phyloP scores from a whole-genome alignment of 2,113 vertebrate genomes.

The Gasterosteus nipponicus region DNA sequence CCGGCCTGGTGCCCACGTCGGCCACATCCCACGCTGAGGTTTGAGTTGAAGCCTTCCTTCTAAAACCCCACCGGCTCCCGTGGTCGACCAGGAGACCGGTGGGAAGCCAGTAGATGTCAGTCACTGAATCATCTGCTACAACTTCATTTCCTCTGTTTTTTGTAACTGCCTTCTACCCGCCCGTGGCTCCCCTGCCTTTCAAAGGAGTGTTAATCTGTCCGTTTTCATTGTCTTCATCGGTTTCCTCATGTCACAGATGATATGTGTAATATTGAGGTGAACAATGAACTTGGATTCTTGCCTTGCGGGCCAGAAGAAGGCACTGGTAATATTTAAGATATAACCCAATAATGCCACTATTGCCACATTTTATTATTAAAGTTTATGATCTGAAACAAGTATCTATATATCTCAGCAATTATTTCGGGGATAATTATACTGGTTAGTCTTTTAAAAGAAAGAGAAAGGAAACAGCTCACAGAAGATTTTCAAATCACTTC shows the following conservation, averaged over 20 bases:
- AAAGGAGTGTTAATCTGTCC: not conserved
- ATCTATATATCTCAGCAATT: not conserved
- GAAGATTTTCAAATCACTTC: not conserved
- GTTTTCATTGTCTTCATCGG: not conserved
- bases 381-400: not conserved
- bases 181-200: accelerated
- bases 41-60: conserved; percentile 7
- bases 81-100: conserved; percentile 7
- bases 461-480: not conserved
- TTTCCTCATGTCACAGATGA: not conserved
- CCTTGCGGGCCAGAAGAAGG: not conserved
- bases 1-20: conserved; percentile 36
- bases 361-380: not conserved
- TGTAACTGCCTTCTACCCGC: not conserved
- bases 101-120: not conserved
- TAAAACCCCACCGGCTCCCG: conserved; percentile 5
- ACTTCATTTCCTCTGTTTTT: not conserved
- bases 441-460: not conserved
- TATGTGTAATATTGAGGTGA: not conserved
- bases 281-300: not conserved
- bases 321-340: not conserved
- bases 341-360: not conserved
- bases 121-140: not conserved
- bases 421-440: not conserved
- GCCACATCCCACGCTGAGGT: not conserved